Percentiles rank a stretch among this genome's conserved stretches.
phyloP scores from a whole-genome alignment of 2,888 invertebrate species.

The Dysmachus trigonus region DNA sequence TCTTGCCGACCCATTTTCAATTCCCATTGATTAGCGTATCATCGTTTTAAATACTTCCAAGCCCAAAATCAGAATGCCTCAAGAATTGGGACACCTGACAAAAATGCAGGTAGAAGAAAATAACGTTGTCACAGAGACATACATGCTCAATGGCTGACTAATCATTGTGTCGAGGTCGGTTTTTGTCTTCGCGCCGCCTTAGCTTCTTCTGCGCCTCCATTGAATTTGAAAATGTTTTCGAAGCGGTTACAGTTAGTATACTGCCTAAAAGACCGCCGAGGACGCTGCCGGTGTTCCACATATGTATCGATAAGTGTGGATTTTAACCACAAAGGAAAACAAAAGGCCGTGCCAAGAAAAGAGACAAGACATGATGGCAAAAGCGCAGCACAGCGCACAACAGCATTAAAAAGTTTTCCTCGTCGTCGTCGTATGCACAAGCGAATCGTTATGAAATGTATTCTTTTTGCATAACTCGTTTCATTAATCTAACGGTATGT shows the following conservation, averaged over 20 bases:
- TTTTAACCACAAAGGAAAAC: neutral
- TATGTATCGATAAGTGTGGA: neutral
- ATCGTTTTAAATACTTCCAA: neutral
- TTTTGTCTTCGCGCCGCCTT: neutral
- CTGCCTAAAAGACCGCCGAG: slow-evolving; percentile 2
- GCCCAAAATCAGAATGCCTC: slow-evolving; percentile 9
- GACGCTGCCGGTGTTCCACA: slow-evolving; percentile 13
- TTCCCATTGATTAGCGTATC: neutral
- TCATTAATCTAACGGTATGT: slow-evolving; percentile 48
- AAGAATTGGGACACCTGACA: slow-evolving; percentile 36
- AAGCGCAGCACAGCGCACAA: neutral
- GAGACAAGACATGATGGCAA: neutral
- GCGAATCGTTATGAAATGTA: slow-evolving; percentile 41
- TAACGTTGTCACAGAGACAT: neutral
- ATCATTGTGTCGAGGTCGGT: neutral
- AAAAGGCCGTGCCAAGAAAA: neutral
- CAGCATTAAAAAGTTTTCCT: neutral
- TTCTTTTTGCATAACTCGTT: slow-evolving; percentile 47
- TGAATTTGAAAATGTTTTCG: slow-evolving; percentile 8
- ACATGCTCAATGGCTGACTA: slow-evolving; percentile 10
- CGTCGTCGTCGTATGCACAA: slow-evolving; percentile 3
- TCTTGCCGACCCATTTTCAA: neutral
- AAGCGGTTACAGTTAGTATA: slow-evolving; percentile 8
- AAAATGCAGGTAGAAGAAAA: slow-evolving; percentile 29
- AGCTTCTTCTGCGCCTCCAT: neutral